Base-by-base conservation (phyloP, 2,888 invertebrate genomes). In the Mellilla xanthometata region DNA sequence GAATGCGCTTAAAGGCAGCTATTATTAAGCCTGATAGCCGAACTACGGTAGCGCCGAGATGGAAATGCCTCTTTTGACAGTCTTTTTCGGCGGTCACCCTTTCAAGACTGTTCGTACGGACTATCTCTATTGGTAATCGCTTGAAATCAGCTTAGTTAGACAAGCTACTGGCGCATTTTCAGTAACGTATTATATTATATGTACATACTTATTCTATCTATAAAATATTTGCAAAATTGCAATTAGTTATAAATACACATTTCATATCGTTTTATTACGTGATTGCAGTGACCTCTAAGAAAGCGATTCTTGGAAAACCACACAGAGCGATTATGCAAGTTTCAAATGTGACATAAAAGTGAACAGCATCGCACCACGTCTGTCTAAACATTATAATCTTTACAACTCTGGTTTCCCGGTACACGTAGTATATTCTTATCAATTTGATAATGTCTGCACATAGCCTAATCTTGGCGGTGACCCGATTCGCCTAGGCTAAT, bases 401-500 rank as follows among this genome's bases (percentile, higher is more conserved):
- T 81, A 81, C 76, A 77, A 79, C 77, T 78, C 52, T 67, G 63
- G 72, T 78, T 82, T 81, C 76, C 66, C 62, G 54, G 73, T 73
- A 77, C 69, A 64, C 63, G 68, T 71, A 73, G 65, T 65, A 66
- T 65, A 60, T 29, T 55, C 56, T 66, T 65, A 67, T 74, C 68
- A 72, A 62, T 46, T 58, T 64, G 68, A 62, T 71, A 68, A 74
- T 68, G 67, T 65, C 51, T 72, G 68, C 79, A 68, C 67, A 71
- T 63, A 76, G 47, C 65, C 71, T 85, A 83, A 85, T 83, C 81
- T 83, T 57, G 60, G 72, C 58, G 72, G 67, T 83, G 82, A 84
- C 83, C 83, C 67, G 75, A 68, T 73, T 83, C 65, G 63, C 68
- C 76, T 80, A 74, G 81, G 70, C 76, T 78, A 76, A 77, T 76